These are phyloP conservation scores for Augiades crinisus DNA, from an alignment of 2,888 invertebrate species.

Conservation along the genomic window DNA sequence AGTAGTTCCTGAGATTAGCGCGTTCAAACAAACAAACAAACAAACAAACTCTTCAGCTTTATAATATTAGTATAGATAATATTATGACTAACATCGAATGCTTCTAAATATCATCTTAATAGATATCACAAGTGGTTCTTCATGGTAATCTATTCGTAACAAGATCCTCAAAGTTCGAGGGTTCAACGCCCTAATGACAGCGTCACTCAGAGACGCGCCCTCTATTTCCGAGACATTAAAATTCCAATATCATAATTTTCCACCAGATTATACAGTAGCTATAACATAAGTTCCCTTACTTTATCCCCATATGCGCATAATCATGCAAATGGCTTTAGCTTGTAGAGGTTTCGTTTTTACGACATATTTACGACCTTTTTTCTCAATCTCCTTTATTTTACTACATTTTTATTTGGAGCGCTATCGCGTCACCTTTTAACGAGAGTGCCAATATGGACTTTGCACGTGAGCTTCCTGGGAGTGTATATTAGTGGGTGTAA, in stretches of 20 bases:
- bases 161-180: not conserved
- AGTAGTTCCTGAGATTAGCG: no score
- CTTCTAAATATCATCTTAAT: no score
- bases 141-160: no score
- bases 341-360: conserved; percentile 26
- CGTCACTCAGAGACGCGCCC: not conserved
- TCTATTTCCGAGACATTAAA: conserved; percentile 11
- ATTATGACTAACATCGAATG: no score
- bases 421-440: not conserved
- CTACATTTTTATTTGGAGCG: conserved; percentile 10
- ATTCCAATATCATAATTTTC: conserved; percentile 27
- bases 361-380: conserved; percentile 18
- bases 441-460: no score
- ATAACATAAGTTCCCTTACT: conserved; percentile 22
- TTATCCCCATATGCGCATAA: conserved; percentile 34
- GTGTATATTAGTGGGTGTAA: no score
- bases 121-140: no score
- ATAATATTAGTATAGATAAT: no score
- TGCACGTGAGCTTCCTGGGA: no score
- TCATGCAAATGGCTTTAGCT: conserved; percentile 30
- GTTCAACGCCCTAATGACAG: not conserved
- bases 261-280: conserved; percentile 21
- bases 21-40: no score
- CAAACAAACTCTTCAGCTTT: no score
- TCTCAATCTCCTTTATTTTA: conserved; percentile 8